These are phyloP conservation scores for Lydus trimaculatus DNA, from an alignment of 2,888 invertebrate species.

Conservation along the genomic window DNA sequence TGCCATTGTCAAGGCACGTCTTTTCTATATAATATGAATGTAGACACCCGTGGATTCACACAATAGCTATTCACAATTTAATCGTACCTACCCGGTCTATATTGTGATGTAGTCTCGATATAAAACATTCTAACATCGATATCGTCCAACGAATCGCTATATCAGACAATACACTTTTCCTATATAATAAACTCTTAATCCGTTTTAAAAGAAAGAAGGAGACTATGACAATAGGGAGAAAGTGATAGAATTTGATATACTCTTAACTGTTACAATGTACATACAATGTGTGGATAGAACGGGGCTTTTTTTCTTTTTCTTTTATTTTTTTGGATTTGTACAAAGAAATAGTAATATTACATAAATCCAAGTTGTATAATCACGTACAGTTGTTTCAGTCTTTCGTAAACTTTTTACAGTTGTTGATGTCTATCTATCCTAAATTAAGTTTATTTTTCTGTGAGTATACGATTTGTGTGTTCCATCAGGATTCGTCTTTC, in stretches of 20 bases:
- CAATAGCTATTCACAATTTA: constrained; percentile 54
- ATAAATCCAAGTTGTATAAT: too few species aligned
- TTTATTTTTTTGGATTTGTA: too few species aligned
- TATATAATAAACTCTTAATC: constrained; percentile 37
- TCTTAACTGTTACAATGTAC: neutral
- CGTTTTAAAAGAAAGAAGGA: constrained; percentile 22
- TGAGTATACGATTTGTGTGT: too few species aligned
- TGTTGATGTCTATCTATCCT: too few species aligned
- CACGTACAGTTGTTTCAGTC: too few species aligned
- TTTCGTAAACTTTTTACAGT: too few species aligned
- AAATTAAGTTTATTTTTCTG: too few species aligned
- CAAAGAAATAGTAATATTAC: too few species aligned
- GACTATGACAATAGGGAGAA: constrained; percentile 21
- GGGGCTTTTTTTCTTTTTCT: too few species aligned
- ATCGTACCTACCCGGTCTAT: constrained; percentile 51
- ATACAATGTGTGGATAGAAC: neutral
- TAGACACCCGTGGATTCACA: constrained; percentile 50
- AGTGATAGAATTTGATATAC: constrained; percentile 1
- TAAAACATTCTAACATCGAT: constrained; percentile 44
- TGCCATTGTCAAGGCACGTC: constrained; percentile 48
- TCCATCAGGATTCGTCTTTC: too few species aligned
- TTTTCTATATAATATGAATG: constrained; percentile 50
- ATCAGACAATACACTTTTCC: constrained; percentile 32
- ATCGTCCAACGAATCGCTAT: constrained; percentile 26
- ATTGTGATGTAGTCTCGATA: constrained; percentile 50